Base-by-base conservation (phyloP, 2,797 vertebrate genomes). In the Apodemus agrarius region DNA sequence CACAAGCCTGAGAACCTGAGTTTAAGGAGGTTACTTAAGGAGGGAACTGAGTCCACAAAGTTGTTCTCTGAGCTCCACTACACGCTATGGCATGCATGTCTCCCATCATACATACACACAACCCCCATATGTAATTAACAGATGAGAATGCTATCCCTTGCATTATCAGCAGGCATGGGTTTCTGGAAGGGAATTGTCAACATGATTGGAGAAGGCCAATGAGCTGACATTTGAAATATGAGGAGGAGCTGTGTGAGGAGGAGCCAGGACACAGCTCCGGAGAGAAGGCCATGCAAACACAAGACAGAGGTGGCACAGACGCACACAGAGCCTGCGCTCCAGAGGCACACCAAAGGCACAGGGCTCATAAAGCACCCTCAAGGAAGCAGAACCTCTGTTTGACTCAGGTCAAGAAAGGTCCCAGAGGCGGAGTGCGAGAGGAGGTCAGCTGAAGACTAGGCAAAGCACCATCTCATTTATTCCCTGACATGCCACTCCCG, bases 121-220 rank as follows among this genome's bases (percentile, higher is more conserved):
- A 11, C 46, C 34, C 61, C 7, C 31, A 86, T 3, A 86, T 10
- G 21, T 4, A 72, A 74, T 74, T 57, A 40, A 29, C 72, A 74
- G 54, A 19, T 52, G 72, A 13, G 3, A 26, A 52, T 54, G 26
- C 6, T 72, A 29, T 19, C 14, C 9, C 49, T 26, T 17, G 34
- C 54, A 87, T 29, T 46, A 83, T 54, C 29, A 91, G 3, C 46
- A 76, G 11, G 49, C 21, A 31, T 46, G 31, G 90, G 49, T 65
- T 93, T 95, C 37, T 46, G 22, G 22, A 96, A 82, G 24, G 43
- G 54, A 59, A 80, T n/a, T 95, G 94, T 79, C 74, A 86, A 76
- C 49, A 65, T 3, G 17, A 59, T 63, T 57, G 76, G 19, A 43
- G 31, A 92, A 65, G 57, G 34, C 29, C 91, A 65, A 89, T 46